A percentile compares a stretch with the other conserved stretches of the same genome.
Evolutionary conservation across 2,888 invertebrate species (phyloP).

Genomic region (Invenusta paracnida): DNA sequence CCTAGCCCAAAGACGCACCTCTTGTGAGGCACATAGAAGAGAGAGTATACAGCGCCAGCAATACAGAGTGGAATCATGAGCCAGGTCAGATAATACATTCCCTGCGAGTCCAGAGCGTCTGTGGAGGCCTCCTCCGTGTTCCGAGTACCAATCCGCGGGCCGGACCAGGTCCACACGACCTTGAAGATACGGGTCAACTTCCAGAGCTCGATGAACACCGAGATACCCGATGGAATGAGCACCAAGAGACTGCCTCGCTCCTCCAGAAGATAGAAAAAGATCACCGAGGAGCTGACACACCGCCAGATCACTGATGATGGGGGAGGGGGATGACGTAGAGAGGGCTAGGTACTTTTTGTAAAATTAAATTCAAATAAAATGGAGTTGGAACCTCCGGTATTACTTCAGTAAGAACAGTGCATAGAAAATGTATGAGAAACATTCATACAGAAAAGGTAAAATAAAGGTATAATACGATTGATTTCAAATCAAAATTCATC

Average conservation of each 20-base stretch:
- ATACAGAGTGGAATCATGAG: slow-evolving; percentile 81
- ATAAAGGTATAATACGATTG: no score
- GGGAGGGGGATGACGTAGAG: no score
- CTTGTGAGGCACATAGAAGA: slow-evolving; percentile 87
- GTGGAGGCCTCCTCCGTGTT: slow-evolving; percentile 35
- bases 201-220: slow-evolving; percentile 77
- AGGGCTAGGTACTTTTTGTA: no score
- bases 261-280: slow-evolving; percentile 85
- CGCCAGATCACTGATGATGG: slow-evolving; percentile 73
- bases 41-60: slow-evolving; percentile 81
- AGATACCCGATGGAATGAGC: slow-evolving; percentile 77
- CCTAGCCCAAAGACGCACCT: no score
- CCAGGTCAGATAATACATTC: slow-evolving; percentile 71
- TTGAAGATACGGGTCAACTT: slow-evolving; percentile 46
- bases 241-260: slow-evolving; percentile 85
- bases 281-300: slow-evolving; percentile 76
- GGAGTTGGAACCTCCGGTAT: no score
- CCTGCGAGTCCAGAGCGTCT: slow-evolving; percentile 40
- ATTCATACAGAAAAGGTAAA: no score
- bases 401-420: no score
- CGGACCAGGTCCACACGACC: not conserved
- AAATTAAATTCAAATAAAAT: no score
- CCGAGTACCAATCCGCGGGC: not conserved
- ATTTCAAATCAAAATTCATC: no score
- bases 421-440: no score